Percentiles rank a stretch among this genome's conserved stretches.
Conservation (phyloP, 2,888 invertebrate genomes). For the Sicus ferrugineus region DNA sequence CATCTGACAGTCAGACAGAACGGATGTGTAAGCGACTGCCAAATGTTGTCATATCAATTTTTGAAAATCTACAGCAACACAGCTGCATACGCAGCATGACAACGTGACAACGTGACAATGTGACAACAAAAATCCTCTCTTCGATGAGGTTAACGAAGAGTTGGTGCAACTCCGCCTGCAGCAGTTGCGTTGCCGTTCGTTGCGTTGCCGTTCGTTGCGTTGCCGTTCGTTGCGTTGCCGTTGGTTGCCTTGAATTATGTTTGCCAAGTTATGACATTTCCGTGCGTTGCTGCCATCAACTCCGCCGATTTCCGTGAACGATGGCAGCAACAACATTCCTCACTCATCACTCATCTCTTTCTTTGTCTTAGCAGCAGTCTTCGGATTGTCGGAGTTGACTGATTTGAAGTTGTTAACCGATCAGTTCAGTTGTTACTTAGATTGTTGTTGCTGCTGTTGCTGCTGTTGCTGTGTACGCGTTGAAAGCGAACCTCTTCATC, state of each 20-base stretch:
- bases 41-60: not conserved
- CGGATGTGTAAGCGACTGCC: constrained; percentile 4
- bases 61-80: not conserved
- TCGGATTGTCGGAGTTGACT: not conserved
- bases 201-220: not conserved
- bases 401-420: constrained; percentile 14
- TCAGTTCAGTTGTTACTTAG: not conserved
- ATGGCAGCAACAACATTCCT: too few species aligned
- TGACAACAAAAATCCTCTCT: not conserved
- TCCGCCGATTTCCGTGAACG: too few species aligned
- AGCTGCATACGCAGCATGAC: not conserved
- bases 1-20: not conserved
- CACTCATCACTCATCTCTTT: not conserved
- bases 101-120: not conserved
- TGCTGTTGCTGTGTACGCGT: not conserved
- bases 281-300: too few species aligned
- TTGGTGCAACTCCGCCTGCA: not conserved
- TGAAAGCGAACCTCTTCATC: constrained; percentile 3
- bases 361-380: not conserved
- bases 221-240: not conserved
- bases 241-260: too few species aligned
- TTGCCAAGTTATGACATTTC: too few species aligned
- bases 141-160: too few species aligned
- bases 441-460: not conserved
- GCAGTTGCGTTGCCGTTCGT: not conserved